A percentile compares a stretch with the other conserved stretches of the same genome.
Conservation (phyloP, 2,797 vertebrate species). For the Pseudochromis fuscus region DNA sequence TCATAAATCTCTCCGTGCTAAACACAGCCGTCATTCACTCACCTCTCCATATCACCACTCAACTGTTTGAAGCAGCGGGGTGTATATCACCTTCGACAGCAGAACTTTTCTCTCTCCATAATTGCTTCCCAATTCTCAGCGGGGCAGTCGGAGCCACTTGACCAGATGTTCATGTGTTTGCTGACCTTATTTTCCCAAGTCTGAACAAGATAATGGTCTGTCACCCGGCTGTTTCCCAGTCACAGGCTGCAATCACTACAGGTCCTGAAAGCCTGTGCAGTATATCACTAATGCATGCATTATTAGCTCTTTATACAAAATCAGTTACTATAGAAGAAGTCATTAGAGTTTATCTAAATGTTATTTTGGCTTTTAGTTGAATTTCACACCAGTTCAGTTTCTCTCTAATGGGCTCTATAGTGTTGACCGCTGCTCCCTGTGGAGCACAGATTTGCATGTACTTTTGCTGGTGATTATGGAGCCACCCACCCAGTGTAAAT, state of each 20-base stretch:
- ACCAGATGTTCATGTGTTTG: slow-evolving; percentile 60
- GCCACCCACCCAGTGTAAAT: slow-evolving; percentile 27
- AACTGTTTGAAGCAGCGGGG: slow-evolving; percentile 35
- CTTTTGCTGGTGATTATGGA: slow-evolving; percentile 35
- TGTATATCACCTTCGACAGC: slow-evolving; percentile 40
- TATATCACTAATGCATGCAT: slow-evolving; percentile 19
- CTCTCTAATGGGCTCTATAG: slow-evolving; percentile 18
- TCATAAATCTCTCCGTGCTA: slow-evolving; percentile 62
- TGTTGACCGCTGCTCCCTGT: slow-evolving; percentile 6
- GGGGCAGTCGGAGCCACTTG: slow-evolving; percentile 47
- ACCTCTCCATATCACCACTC: slow-evolving; percentile 48
- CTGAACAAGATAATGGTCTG: slow-evolving; percentile 33
- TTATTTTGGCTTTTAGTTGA: slow-evolving; percentile 5
- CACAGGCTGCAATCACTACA: slow-evolving; percentile 25
- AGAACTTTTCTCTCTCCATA: slow-evolving; percentile 34
- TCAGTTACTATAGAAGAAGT: slow-evolving; percentile 20
- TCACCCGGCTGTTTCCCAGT: slow-evolving; percentile 44
- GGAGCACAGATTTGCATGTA: slow-evolving; percentile 15
- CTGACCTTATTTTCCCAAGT: slow-evolving; percentile 43
- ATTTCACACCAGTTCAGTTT: background rate
- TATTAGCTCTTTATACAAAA: slow-evolving; percentile 26
- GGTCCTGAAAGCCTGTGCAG: background rate
- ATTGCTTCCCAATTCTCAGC: slow-evolving; percentile 34
- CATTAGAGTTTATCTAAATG: slow-evolving; percentile 17
- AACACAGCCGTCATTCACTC: slow-evolving; percentile 51